Evolutionary conservation across 2,888 invertebrate genomes (phyloP).

Genomic region (Cylindroiulus punctatus): DNA sequence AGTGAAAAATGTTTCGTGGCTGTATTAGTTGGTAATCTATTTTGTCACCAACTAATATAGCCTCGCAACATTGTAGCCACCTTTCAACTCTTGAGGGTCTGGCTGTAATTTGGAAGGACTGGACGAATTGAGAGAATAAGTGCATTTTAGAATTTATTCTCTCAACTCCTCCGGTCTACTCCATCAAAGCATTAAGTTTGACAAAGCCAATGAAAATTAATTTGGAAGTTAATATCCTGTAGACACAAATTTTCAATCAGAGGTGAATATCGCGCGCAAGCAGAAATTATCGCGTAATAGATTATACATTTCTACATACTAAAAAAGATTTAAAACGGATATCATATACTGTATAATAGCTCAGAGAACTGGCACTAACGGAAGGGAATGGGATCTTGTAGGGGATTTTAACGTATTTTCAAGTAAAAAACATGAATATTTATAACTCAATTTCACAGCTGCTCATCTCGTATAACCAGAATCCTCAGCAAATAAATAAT

Average conservation of each 20-base stretch:
- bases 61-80: no score
- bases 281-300: slow-evolving; percentile 40
- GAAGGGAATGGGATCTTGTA: background rate
- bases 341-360: slow-evolving; percentile 40
- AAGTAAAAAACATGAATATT: slow-evolving; percentile 52
- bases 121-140: no score
- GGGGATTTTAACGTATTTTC: slow-evolving; percentile 47
- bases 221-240: no score
- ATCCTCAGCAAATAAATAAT: slow-evolving; percentile 15
- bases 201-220: no score
- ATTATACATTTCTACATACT: slow-evolving; percentile 40
- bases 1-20: background rate
- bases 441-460: slow-evolving; percentile 52
- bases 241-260: background rate
- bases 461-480: slow-evolving; percentile 47
- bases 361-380: slow-evolving; percentile 6
- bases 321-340: slow-evolving; percentile 17
- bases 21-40: no score
- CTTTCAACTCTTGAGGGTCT: no score
- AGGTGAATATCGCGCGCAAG: background rate
- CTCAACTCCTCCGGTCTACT: no score
- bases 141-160: no score
- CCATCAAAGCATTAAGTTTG: no score
- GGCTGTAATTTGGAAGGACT: no score
- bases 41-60: no score